Percentiles rank a stretch among this genome's conserved stretches.
Evolutionary conservation across 2,888 invertebrate genomes (phyloP).

Genomic region (Eulithis testata): DNA sequence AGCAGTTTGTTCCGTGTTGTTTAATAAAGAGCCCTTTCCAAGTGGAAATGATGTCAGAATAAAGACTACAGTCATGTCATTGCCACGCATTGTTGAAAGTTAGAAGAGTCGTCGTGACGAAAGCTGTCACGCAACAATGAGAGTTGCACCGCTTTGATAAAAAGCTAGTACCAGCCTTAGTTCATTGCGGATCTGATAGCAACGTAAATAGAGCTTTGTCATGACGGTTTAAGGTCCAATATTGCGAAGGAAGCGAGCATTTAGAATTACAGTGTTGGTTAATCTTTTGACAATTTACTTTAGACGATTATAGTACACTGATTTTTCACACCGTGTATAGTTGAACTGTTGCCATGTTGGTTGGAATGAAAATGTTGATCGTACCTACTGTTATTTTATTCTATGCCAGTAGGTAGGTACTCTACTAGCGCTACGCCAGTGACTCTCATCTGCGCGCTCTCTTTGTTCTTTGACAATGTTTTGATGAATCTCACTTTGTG

Average conservation of each 20-base stretch:
- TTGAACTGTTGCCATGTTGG: too few relatives aligned
- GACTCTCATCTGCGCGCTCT: conserved; percentile 51
- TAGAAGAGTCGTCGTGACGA: conserved; percentile 60
- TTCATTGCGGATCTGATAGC: background rate
- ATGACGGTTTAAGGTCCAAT: background rate
- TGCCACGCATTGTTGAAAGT: conserved; percentile 49
- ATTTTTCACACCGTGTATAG: too few relatives aligned
- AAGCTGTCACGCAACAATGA: conserved; percentile 63
- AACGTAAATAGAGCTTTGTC: background rate
- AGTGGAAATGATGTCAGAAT: conserved; percentile 17
- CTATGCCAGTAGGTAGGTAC: conserved; percentile 4
- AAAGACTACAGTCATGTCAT: conserved; percentile 41
- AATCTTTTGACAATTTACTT: too few relatives aligned
- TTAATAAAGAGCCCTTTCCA: background rate
- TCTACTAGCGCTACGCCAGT: conserved; percentile 12
- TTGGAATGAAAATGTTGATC: too few relatives aligned
- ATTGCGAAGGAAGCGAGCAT: background rate
- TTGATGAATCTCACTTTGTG: conserved; percentile 51
- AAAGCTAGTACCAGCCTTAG: conserved; percentile 33
- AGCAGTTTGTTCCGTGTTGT: too few relatives aligned
- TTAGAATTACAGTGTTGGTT: background rate
- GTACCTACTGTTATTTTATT: background rate
- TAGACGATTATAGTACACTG: too few relatives aligned
- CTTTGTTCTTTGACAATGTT: conserved; percentile 56
- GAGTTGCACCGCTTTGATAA: conserved; percentile 59